phyloP scores from a whole-genome alignment of 2,888 invertebrate species.

The Agapostemon virescens region DNA sequence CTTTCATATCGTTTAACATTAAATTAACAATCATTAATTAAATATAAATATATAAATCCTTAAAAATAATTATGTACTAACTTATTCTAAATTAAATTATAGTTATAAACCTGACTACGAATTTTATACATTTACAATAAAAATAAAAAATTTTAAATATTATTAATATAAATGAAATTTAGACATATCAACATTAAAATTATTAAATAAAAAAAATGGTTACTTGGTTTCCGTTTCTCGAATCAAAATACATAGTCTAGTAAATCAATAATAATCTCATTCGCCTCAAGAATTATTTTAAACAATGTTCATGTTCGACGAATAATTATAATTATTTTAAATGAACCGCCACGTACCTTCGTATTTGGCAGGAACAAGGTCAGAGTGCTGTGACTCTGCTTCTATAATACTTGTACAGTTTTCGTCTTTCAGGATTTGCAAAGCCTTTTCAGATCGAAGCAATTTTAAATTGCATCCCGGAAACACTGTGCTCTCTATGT shows the following conservation, averaged over 20 bases:
- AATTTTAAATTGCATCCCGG: conserved; percentile 66
- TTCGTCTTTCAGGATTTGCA: conserved; percentile 74
- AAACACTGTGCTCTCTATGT: conserved; percentile 57
- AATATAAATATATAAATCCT: not conserved
- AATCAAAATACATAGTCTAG: no score
- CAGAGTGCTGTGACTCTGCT: conserved; percentile 86
- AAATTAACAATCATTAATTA: not conserved
- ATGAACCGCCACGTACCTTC: conserved; percentile 84
- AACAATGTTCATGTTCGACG: not conserved
- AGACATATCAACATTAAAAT: no score
- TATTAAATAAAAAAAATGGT: no score
- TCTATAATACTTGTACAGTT: conserved; percentile 79
- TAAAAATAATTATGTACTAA: not conserved
- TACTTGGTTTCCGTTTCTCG: no score
- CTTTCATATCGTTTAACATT: not conserved
- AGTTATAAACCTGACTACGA: no score
- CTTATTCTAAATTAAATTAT: no score
- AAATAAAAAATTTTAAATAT: no score
- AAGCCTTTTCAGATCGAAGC: conserved; percentile 68
- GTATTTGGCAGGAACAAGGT: conserved; percentile 88
- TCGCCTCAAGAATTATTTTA: no score
- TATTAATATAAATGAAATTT: no score
- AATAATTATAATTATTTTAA: not conserved
- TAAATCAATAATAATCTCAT: no score
- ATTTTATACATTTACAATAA: no score